A percentile compares a stretch with the other conserved stretches of the same genome.
phyloP scores from a whole-genome alignment of 1,140 invertebrate species.

The Alviniconcha marisindica region DNA sequence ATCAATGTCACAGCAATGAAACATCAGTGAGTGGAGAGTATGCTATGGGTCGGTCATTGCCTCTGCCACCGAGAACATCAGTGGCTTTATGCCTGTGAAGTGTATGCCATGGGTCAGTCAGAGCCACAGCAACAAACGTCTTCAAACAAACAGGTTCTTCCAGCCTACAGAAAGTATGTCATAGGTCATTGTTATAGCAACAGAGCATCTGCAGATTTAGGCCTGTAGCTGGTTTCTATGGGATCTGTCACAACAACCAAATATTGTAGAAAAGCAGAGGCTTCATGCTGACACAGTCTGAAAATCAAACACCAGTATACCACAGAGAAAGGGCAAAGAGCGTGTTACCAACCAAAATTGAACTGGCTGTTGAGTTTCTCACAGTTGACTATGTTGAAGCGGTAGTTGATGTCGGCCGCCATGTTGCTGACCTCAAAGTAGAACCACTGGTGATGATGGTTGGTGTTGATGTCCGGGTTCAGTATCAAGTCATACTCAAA shows the following conservation, averaged over 20 bases:
- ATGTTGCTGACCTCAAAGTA: conserved; percentile 94
- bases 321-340: no score
- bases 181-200: no score
- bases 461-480: conserved; percentile 90
- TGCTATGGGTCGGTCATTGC: conserved; percentile 75
- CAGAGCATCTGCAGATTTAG: no score
- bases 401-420: conserved; percentile 83
- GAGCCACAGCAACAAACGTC: no score
- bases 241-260: no score
- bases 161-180: no score
- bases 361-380: conserved; percentile 93
- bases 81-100: conserved; percentile 88
- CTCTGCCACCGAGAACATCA: conserved; percentile 89
- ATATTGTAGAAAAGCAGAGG: no score
- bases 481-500: conserved; percentile 96
- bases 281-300: no score
- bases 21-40: no score
- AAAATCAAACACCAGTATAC: no score
- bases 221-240: no score
- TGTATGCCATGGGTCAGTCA: not conserved
- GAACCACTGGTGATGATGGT: conserved; percentile 91
- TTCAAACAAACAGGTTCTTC: not conserved
- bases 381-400: conserved; percentile 95
- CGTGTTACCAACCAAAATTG: conserved; percentile 82
- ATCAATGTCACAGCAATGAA: no score